Percentiles rank a stretch among this genome's conserved stretches.
Conservation (phyloP, 2,888 invertebrate species). For the Acronicta alni region DNA sequence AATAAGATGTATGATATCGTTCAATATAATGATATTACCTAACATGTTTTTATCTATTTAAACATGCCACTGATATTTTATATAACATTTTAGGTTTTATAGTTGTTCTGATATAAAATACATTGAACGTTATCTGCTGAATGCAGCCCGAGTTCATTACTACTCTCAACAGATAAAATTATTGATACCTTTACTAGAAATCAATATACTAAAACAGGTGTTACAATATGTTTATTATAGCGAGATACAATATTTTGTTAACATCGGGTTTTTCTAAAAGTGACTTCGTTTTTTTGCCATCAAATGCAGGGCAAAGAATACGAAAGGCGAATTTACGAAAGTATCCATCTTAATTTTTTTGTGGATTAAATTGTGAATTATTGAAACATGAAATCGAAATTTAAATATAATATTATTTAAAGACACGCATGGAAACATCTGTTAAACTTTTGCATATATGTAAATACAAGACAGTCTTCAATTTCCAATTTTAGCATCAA, state of each 20-base stretch:
- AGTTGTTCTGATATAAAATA: slow-evolving; percentile 13
- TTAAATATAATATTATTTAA: no score
- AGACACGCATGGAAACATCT: neutral
- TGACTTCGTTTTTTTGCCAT: no score
- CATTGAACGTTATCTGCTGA: slow-evolving; percentile 33
- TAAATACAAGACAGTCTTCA: neutral
- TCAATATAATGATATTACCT: neutral
- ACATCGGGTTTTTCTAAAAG: no score
- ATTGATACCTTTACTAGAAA: slow-evolving; percentile 37
- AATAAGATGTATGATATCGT: neutral
- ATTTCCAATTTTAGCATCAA: slow-evolving; percentile 11
- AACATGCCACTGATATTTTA: neutral
- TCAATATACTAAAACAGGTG: slow-evolving; percentile 38
- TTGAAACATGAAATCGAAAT: no score
- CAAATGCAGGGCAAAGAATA: no score
- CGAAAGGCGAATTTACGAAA: no score
- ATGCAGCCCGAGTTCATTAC: slow-evolving; percentile 45
- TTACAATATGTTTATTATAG: neutral
- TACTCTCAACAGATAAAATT: slow-evolving; percentile 37
- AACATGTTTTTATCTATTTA: slow-evolving; percentile 10
- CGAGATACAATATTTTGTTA: no score
- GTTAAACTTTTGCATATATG: neutral
- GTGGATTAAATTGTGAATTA: no score
- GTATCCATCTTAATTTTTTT: no score
- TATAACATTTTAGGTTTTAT: slow-evolving; percentile 17